phyloP scores from a whole-genome alignment of 2,797 vertebrate genomes.

The Danio jaintianensis region DNA sequence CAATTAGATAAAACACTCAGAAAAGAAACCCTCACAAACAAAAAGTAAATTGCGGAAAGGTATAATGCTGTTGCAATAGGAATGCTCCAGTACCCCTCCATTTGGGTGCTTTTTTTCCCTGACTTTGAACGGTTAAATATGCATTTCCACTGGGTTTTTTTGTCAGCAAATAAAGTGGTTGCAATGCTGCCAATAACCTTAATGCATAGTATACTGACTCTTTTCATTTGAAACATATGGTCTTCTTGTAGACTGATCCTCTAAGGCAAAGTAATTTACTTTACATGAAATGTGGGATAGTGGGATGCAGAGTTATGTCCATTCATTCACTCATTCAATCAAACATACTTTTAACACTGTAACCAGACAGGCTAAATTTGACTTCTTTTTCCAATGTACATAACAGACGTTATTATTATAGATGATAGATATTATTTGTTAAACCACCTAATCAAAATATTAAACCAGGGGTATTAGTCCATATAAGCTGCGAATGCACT shows the following conservation, averaged over 20 bases:
- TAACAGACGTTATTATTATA: too few species aligned
- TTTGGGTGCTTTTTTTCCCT: constrained; percentile 30
- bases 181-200: background rate
- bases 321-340: background rate
- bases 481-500: too few species aligned
- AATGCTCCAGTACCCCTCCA: constrained; percentile 60
- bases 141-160: constrained; percentile 25
- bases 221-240: background rate
- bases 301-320: background rate
- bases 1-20: constrained; percentile 70
- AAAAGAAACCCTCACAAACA: constrained; percentile 73
- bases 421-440: too few species aligned
- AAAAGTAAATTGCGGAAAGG: constrained; percentile 77
- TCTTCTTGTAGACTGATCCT: background rate
- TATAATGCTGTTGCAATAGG: constrained; percentile 63
- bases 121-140: constrained; percentile 38
- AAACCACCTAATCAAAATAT: too few species aligned
- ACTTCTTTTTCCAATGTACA: too few species aligned
- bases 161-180: constrained; percentile 1
- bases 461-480: too few species aligned
- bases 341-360: too few species aligned
- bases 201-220: background rate
- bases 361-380: too few species aligned
- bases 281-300: background rate
- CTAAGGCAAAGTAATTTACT: background rate